Percentiles rank a stretch among this genome's conserved stretches.
phyloP scores from a whole-genome alignment of 1,140 invertebrate species.

The Ericerus pela region DNA sequence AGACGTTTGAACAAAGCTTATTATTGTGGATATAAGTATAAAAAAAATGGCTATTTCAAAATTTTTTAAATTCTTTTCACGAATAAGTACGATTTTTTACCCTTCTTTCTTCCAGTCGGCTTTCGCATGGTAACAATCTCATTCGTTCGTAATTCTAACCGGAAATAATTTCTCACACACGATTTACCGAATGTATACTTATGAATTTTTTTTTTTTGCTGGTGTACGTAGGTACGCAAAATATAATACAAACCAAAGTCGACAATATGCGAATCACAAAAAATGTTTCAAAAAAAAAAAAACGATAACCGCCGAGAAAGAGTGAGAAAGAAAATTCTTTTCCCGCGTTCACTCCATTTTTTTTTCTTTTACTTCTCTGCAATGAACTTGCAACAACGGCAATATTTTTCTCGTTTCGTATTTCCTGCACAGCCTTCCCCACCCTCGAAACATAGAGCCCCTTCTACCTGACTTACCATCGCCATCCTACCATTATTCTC shows the following conservation, averaged over 20 bases:
- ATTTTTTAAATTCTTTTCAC: conserved; percentile 15
- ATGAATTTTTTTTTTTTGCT: too few species aligned
- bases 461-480: too few species aligned
- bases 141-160: conserved; percentile 28
- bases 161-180: conserved; percentile 29
- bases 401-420: conserved; percentile 22
- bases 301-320: conserved; percentile 23
- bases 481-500: too few species aligned
- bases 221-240: too few species aligned
- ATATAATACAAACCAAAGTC: too few species aligned
- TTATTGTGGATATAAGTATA: background rate
- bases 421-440: conserved; percentile 1
- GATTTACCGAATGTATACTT: too few species aligned
- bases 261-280: conserved; percentile 28
- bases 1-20: conserved; percentile 1
- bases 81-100: conserved; percentile 25
- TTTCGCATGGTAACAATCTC: conserved; percentile 28
- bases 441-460: background rate
- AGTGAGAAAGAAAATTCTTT: conserved; percentile 27
- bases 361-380: conserved; percentile 23
- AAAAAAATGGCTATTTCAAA: conserved; percentile 5
- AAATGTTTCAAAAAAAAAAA: too few species aligned
- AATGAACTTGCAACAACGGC: conserved; percentile 29
- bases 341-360: conserved; percentile 23
- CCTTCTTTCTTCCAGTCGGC: conserved; percentile 29